Evolutionary conservation across 2,113 vertebrate species (phyloP).

Genomic region (Heptranchias perlo): DNA sequence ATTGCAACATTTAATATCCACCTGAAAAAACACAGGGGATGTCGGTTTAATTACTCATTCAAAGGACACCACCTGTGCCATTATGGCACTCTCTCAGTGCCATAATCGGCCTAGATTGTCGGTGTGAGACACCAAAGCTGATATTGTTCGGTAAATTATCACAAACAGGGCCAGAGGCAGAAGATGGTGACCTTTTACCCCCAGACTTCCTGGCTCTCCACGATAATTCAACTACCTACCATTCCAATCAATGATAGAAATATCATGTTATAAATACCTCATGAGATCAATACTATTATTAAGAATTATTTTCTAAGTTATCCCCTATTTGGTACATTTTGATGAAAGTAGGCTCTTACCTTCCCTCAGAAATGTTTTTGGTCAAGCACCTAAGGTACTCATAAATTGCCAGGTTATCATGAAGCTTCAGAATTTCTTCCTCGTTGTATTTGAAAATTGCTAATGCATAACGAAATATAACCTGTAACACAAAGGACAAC

Average conservation of each 20-base stretch:
- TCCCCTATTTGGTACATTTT: not conserved
- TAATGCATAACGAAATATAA: conserved; percentile 86
- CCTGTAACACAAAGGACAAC: conserved; percentile 55
- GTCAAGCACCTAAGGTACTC: conserved; percentile 86
- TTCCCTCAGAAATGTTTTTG: conserved; percentile 74
- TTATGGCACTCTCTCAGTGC: too few relatives aligned
- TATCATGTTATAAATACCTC: not conserved
- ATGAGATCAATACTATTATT: not conserved
- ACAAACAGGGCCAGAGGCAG: not conserved
- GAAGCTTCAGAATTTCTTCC: conserved; percentile 78
- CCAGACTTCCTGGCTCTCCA: not conserved
- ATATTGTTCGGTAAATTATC: not conserved
- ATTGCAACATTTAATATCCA: not conserved
- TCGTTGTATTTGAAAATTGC: conserved; percentile 93
- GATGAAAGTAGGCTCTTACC: conserved; percentile 54
- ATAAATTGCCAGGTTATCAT: conserved; percentile 75
- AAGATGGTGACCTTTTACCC: not conserved
- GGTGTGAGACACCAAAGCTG: too few relatives aligned
- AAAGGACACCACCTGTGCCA: too few relatives aligned
- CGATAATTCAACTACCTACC: not conserved
- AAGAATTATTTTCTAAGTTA: not conserved
- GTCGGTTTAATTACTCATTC: too few relatives aligned
- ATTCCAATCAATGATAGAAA: not conserved
- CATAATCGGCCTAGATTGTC: too few relatives aligned
- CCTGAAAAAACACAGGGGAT: not conserved